Evolutionary conservation across 2,113 vertebrate genomes (phyloP), one percentile per base, ranked within the genome.

Genomic region (Trichomycterus rosablanca): DNA sequence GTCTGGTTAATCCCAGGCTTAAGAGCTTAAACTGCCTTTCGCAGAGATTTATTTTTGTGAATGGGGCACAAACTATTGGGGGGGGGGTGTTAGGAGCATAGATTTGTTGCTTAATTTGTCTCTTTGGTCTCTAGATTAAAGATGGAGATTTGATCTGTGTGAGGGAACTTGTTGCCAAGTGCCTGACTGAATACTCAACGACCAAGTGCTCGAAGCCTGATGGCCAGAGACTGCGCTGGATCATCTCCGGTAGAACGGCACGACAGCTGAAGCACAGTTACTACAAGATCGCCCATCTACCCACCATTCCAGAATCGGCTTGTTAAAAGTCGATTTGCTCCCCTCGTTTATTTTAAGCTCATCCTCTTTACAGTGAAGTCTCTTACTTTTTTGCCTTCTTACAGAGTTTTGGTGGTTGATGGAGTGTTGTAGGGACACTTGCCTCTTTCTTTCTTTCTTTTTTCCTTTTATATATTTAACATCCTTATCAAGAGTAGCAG

Each of bases 191-290:
- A 66, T 98, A 98, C 49, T 88, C 93, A 30, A 89, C 89, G 7
- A 85, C 89, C 71, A 94, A 91, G 68, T 92, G 91, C 81, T 91
- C 84, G 57, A 94, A 86, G 80, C 93, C 95, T 1, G 94, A 89
- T 34, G 71, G 84, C 66, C 93, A 97, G 80, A 93, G 93, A 77
- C 75, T 97, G 32, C 94, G 94, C 59, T 97, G 95, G 96, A 91
- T 90, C 40, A 95, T 98, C 61, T 97, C 96, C 2, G 92, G 95
- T 18, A 86, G 92, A 73, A 98, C 96, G 0, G 92, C 93, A 26
- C 80, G 91, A 34, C 92, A 95, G 66, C 74, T 98, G 50, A 97
- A 92, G 75, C 95, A 89, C 39, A 97, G 95, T 78, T 98, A 91
- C 77, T 94, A 96, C 78, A 94, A 87, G 79, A 94, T 98, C 60